These are phyloP conservation scores for Sthenelais limicola DNA, from an alignment of 2,888 invertebrate species.

Conservation along the genomic window DNA sequence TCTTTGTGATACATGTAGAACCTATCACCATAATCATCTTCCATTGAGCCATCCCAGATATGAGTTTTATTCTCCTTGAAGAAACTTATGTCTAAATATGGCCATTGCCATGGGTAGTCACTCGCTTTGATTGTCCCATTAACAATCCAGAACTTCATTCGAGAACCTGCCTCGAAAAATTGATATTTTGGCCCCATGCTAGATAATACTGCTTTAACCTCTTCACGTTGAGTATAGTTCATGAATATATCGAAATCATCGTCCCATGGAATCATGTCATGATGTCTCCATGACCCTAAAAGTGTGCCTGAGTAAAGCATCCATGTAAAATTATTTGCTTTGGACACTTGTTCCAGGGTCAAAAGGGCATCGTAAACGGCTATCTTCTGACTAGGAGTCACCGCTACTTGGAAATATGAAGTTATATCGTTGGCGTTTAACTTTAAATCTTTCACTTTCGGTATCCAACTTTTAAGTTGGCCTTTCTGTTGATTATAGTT, in stretches of 20 bases:
- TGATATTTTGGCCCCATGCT: conserved; percentile 31
- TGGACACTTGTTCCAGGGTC: conserved; percentile 6
- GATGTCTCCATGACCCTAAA: conserved; percentile 52
- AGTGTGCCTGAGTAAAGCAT: conserved; percentile 51
- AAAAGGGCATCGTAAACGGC: conserved; percentile 26
- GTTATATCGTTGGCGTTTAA: no score
- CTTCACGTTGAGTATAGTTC: conserved; percentile 19
- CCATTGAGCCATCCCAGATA: conserved; percentile 50
- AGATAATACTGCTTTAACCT: conserved; percentile 20
- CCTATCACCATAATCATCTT: conserved; percentile 44
- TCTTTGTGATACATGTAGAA: conserved; percentile 45
- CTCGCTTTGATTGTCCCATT: conserved; percentile 41
- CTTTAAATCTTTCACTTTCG: no score
- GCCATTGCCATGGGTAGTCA: conserved; percentile 51
- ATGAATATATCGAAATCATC: conserved; percentile 52
- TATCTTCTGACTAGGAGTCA: conserved; percentile 25
- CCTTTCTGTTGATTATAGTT: no score
- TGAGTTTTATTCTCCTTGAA: conserved; percentile 51
- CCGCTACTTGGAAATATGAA: neutral
- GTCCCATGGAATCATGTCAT: conserved; percentile 53
- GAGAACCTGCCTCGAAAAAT: conserved; percentile 42
- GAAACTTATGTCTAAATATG: conserved; percentile 54
- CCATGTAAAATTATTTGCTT: conserved; percentile 39
- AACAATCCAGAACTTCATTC: conserved; percentile 48
- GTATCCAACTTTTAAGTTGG: no score